Base-by-base conservation (phyloP, 1,140 invertebrate genomes). In the Ridgeia piscesae region DNA sequence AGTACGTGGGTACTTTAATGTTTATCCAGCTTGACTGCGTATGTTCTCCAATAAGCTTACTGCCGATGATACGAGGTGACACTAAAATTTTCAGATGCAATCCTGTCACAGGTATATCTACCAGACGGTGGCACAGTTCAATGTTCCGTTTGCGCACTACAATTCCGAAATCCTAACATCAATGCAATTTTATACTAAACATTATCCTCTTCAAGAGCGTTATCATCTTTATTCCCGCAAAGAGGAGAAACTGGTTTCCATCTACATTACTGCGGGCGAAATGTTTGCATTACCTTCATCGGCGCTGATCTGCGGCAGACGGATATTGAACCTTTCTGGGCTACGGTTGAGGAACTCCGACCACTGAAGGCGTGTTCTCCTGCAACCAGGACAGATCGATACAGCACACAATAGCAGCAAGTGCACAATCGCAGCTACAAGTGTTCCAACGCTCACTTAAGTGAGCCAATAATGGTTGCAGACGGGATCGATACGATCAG, bases 261-360 rank as follows among this genome's bases (percentile, higher is more conserved):
- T 11, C 4, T 11, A 42, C n/a, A n/a, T 27, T 90, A 42, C 34
- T 90, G 34, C 27, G 11, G 58, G 58, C 58, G 58, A 77, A 77
- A 77, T 77, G 34, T 35, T 92, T 14, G 88, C 88, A 27, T 34
- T 35, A 42, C 33, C 93, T 94, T 94, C 94, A 91, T 93, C 93
- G 35, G 93, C 92, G 1, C 94, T 94, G n/a, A 95, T 88, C 34
- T 94, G 94, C 0, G 95, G 95, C 77, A 95, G 92, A 33, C 94
- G 92, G 89, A 95, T 95, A 89, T 94, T 94, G 92, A 93, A 95
- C 89, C 95, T 93, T 89, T 95, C 95, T 21, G 95, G 94, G 9
- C 93, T 94, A 92, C 94, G 93, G 93, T 94, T 94, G 88, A 95
- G 93, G 92, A 95, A 95, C 88, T 94, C 94, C 6, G 95, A 95